Conservation (phyloP, 2,888 invertebrate genomes). For the Reticulitermes lucifugus region DNA sequence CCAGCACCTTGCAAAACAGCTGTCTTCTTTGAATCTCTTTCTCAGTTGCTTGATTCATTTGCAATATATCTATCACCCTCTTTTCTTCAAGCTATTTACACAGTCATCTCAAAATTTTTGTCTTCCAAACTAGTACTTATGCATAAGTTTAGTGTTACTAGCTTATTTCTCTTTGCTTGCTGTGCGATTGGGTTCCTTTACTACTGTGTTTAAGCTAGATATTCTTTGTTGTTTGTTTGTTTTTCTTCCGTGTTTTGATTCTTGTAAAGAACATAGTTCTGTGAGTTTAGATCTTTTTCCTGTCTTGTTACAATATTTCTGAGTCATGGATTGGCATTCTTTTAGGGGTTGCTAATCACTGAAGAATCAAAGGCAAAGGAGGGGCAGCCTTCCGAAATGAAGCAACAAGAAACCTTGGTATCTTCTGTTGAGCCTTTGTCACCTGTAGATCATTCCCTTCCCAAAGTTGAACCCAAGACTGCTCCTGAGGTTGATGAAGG, state of each 20-base stretch:
- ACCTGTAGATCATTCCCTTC: slow-evolving; percentile 25
- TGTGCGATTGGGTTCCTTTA: slow-evolving; percentile 20
- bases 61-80: neutral
- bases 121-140: slow-evolving; percentile 7
- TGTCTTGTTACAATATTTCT: neutral
- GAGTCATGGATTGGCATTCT: slow-evolving; percentile 44
- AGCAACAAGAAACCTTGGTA: slow-evolving; percentile 43
- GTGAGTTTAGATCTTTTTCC: neutral
- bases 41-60: neutral
- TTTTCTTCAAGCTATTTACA: neutral
- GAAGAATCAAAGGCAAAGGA: slow-evolving; percentile 49
- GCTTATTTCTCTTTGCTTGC: slow-evolving; percentile 18
- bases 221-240: no score
- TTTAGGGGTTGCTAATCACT: slow-evolving; percentile 49
- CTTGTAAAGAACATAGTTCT: neutral
- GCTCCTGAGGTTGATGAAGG: slow-evolving; percentile 49
- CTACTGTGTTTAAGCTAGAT: neutral
- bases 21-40: slow-evolving; percentile 30
- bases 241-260: slow-evolving; percentile 4
- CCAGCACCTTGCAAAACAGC: neutral
- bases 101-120: neutral
- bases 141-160: neutral
- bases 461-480: slow-evolving; percentile 21
- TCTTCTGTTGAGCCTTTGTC: slow-evolving; percentile 42
- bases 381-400: slow-evolving; percentile 41